Evolutionary conservation across 2,888 invertebrate species (phyloP).

Genomic region (Lottia scabra): DNA sequence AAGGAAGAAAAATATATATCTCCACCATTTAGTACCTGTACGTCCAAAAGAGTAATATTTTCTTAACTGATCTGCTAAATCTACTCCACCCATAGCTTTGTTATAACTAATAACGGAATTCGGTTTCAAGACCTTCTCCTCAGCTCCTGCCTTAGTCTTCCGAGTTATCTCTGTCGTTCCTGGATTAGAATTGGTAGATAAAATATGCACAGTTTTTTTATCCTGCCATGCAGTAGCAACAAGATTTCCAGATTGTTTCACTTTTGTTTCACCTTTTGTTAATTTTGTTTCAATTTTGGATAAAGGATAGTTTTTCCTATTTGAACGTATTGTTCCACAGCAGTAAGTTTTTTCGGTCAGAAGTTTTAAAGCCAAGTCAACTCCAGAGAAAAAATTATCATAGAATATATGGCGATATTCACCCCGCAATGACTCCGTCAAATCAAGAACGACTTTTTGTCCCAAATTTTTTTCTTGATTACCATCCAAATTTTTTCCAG

Average conservation of each 20-base stretch:
- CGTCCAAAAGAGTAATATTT: slow-evolving; percentile 26
- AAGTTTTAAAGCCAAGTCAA: not conserved
- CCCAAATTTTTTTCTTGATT: no score
- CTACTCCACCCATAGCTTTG: slow-evolving; percentile 23
- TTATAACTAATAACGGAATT: slow-evolving; percentile 13
- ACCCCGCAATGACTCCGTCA: not conserved
- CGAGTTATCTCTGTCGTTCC: not conserved
- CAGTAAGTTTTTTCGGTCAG: not conserved
- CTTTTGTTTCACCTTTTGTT: not conserved
- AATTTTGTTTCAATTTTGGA: no score
- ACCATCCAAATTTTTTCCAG: not conserved
- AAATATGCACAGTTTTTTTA: not conserved
- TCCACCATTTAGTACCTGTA: slow-evolving; percentile 23
- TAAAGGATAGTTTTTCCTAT: slow-evolving; percentile 2
- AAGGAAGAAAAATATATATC: slow-evolving; percentile 21
- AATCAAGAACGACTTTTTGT: not conserved
- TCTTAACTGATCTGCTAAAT: slow-evolving; percentile 19
- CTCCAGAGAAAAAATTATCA: no score
- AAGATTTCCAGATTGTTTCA: not conserved
- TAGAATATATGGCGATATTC: not conserved
- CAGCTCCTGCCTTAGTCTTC: not conserved
- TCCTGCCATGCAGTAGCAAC: not conserved
- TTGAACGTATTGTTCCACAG: not conserved
- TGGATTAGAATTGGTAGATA: not conserved
- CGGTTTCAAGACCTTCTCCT: not conserved